Evolutionary conservation across 1,140 invertebrate genomes (phyloP), one percentile per base, ranked within the genome.

Genomic region (Ostrea edulis): DNA sequence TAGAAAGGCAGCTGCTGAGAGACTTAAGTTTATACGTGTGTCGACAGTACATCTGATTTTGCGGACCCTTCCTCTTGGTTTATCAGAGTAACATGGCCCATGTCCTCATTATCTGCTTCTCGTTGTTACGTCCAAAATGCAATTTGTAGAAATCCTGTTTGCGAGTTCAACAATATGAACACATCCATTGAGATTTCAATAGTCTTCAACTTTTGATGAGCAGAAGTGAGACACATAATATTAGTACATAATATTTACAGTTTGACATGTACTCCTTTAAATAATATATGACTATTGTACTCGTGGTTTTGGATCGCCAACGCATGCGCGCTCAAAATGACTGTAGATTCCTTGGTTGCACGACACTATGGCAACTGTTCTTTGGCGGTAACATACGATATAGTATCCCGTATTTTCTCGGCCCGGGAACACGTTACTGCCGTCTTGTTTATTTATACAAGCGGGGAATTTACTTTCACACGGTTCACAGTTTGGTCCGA

Each of bases 381-480:
- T 89, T 25, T 91, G 89, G 20, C 82, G 89, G 82, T 92, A 90
- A 62, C 93, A 93, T 62, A 92, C 90, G 20, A 92, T 90, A 82
- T 92, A 93, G 84, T 90, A 91, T 22, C 89, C 86, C 0, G 86
- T 91, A 52, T 84, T 87, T 85, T 90, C 90, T n/a, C 88, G 88
- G 20, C 92, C 93, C 0, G 93, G 92, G 86, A 92, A 93, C 54
- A 90, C 82, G 65, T 93, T 93, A 85, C 90, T 90, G 14, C 93
- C 93, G 65, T 93, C 90, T n/a, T 84, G 82, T 83, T 93, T 90
- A n/a, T 89, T 90, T 22, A 92, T 88, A 84, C 93, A 93, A 86
- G 89, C 91, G 9, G 93, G 91, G 65, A 88, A 91, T 86, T 88
- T 89, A 29, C 85, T 77, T 54, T 91, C 90, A 82, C 93, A 93